These are phyloP conservation scores for Leucophenga varia DNA, from an alignment of 1,140 invertebrate species.

Conservation along the genomic window DNA sequence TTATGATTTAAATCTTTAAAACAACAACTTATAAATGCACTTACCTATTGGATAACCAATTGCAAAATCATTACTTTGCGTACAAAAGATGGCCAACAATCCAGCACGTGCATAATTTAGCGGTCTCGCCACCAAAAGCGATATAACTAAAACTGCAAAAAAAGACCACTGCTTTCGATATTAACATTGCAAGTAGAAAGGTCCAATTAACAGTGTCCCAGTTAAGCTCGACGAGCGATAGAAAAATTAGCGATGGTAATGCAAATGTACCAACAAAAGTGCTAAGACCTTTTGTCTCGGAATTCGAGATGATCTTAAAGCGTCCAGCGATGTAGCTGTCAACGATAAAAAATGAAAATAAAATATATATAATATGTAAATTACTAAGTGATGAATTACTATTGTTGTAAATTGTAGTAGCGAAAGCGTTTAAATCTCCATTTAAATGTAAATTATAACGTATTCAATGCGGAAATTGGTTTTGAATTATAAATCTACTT, in stretches of 20 bases:
- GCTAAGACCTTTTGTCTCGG: conserved; percentile 87
- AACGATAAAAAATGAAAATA: conserved; percentile 39
- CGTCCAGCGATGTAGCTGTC: conserved; percentile 86
- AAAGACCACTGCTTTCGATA: conserved; percentile 87
- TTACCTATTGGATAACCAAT: conserved; percentile 94
- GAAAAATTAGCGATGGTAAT: conserved; percentile 88
- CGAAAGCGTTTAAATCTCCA: too few species aligned
- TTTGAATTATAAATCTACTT: too few species aligned
- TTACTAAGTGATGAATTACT: too few species aligned
- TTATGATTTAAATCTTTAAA: too few species aligned
- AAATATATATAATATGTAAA: conserved; percentile 15
- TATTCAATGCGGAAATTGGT: too few species aligned
- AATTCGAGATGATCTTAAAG: conserved; percentile 77
- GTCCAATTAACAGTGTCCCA: conserved; percentile 85
- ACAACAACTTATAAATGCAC: too few species aligned
- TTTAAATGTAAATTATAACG: too few species aligned
- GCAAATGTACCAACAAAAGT: conserved; percentile 93
- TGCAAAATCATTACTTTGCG: conserved; percentile 98
- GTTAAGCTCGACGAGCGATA: conserved; percentile 83
- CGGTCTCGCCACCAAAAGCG: conserved; percentile 76
- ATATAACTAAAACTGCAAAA: conserved; percentile 76
- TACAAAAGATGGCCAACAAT: conserved; percentile 92
- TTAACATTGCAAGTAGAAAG: conserved; percentile 81
- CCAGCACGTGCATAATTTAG: conserved; percentile 82
- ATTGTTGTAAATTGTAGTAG: too few species aligned